These are phyloP conservation scores for Tigriopus japonicus DNA, from an alignment of 1,140 invertebrate genomes.

Conservation along the genomic window DNA sequence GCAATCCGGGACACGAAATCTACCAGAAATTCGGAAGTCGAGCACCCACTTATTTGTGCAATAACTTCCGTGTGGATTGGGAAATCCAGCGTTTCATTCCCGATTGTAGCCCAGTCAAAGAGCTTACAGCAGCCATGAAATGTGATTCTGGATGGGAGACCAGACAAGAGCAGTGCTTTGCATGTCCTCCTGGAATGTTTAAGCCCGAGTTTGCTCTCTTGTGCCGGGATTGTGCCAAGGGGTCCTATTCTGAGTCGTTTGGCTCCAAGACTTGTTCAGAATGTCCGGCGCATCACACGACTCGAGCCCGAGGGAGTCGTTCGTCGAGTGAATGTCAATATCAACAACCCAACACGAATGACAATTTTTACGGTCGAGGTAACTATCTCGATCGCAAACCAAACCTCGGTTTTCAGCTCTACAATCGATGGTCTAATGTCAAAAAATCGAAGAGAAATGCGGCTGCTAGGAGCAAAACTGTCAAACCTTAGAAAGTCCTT, in stretches of 20 bases:
- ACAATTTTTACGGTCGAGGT: too few species aligned
- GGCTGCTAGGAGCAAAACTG: too few species aligned
- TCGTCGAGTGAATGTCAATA: not conserved
- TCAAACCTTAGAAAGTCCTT: too few species aligned
- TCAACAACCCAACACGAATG: not conserved
- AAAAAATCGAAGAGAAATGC: too few species aligned
- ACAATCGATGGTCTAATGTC: too few species aligned
- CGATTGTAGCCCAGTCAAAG: slow-evolving; percentile 1
- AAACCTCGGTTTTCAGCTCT: too few species aligned
- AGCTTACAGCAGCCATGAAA: too few species aligned
- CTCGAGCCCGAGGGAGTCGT: not conserved
- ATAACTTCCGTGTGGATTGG: slow-evolving; percentile 3
- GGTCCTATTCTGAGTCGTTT: slow-evolving; percentile 1
- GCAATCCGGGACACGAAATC: slow-evolving; percentile 1
- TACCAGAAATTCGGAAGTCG: slow-evolving; percentile 10
- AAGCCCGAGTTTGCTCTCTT: not conserved
- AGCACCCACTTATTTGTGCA: slow-evolving; percentile 7
- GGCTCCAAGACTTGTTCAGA: not conserved
- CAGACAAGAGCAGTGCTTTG: slow-evolving; percentile 1
- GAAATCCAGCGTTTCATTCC: slow-evolving; percentile 9
- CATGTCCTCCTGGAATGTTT: slow-evolving; percentile 12
- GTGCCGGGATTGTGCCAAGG: slow-evolving; percentile 8
- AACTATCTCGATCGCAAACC: too few species aligned
- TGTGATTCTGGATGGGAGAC: slow-evolving; percentile 10
- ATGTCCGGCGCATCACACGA: slow-evolving; percentile 1